Evolutionary conservation across 2,113 vertebrate genomes (phyloP), one percentile per base, ranked within the genome.

Genomic region (Acanthochromis polyacanthus): DNA sequence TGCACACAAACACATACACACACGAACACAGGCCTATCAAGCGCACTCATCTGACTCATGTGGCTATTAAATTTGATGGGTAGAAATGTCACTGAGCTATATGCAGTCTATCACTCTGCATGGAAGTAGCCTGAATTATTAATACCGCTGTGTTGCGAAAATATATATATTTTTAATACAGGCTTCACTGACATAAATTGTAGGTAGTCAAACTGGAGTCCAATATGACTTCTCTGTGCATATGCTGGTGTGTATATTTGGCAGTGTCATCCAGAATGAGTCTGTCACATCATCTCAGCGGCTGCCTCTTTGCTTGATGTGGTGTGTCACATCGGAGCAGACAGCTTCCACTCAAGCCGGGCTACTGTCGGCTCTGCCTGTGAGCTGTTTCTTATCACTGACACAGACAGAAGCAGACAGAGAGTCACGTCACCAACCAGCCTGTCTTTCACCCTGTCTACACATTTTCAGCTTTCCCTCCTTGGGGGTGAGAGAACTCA

Each of bases 201-300:
- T 14, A 3, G 43, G 36, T 2, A 12, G 63, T 38, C 32, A 28
- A 25, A 57, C 36, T 15, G 20, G 2, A 10, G n/a, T 52, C 32
- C 57, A 40, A 63, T 15, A 50, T 30, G 38, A 48, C 17, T 11
- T 52, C 1, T 36, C 11, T 69, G 55, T 7, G 52, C 32, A 20
- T 38, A 50, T 52, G 50, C 16, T 11, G 30, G 46, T 67, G 64
- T 40, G 60, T 19, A 50, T 66, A 14, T 72, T 20, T 57, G 50
- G 38, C 46, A 22, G 25, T 61, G 75, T 65, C 71, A 75, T 48
- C 79, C 75, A 61, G 45, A 50, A 57, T 75, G 69, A 75, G 46
- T 55, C 79, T 9, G 56, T 77, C 80, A 81, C 65, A 80, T 72
- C 75, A 55, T 52, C 59, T 84, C 63, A 75, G 71, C 79, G 36